These are phyloP conservation scores for Notothenia rossii DNA, from an alignment of 2,113 vertebrate species.

Conservation along the genomic window DNA sequence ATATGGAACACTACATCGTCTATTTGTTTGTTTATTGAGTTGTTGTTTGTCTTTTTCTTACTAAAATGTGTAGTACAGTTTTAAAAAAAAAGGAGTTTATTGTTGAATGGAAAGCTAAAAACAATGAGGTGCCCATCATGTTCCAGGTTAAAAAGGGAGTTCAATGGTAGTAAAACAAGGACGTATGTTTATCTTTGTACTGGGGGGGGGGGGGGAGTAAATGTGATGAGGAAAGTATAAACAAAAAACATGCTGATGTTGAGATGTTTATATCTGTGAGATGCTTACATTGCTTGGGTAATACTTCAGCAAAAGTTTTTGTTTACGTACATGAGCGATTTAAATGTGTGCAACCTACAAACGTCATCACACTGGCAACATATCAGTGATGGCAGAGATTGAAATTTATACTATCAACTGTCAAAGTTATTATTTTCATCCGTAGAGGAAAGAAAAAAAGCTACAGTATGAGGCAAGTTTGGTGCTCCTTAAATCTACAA, in stretches of 20 bases:
- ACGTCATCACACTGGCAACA: conserved; percentile 62
- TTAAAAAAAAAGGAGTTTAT: conserved; percentile 43
- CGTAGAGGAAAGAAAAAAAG: conserved; percentile 31
- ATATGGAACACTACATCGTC: conserved; percentile 63
- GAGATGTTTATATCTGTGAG: conserved; percentile 38
- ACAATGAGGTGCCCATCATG: conserved; percentile 13
- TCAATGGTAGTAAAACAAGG: conserved; percentile 23
- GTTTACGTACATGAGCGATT: conserved; percentile 51
- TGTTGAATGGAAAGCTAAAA: conserved; percentile 42
- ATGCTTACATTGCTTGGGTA: conserved; percentile 62
- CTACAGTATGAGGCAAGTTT: conserved; percentile 64
- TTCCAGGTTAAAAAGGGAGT: conserved; percentile 22
- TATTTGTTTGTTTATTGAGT: conserved; percentile 48
- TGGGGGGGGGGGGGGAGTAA: conserved; percentile 23
- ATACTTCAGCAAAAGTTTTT: conserved; percentile 61
- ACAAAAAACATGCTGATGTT: conserved; percentile 53
- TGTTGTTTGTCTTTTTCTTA: conserved; percentile 57
- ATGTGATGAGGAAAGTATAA: conserved; percentile 23
- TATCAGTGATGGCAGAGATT: conserved; percentile 49
- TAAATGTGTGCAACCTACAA: conserved; percentile 69
- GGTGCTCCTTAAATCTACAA: conserved; percentile 67
- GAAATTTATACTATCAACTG: conserved; percentile 39
- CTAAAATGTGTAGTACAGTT: conserved; percentile 61
- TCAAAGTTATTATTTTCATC: conserved; percentile 46
- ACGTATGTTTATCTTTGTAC: conserved; percentile 31